Percentiles rank a stretch among this genome's conserved stretches.
phyloP scores from a whole-genome alignment of 2,113 vertebrate species.

The Girardinichthys multiradiatus region DNA sequence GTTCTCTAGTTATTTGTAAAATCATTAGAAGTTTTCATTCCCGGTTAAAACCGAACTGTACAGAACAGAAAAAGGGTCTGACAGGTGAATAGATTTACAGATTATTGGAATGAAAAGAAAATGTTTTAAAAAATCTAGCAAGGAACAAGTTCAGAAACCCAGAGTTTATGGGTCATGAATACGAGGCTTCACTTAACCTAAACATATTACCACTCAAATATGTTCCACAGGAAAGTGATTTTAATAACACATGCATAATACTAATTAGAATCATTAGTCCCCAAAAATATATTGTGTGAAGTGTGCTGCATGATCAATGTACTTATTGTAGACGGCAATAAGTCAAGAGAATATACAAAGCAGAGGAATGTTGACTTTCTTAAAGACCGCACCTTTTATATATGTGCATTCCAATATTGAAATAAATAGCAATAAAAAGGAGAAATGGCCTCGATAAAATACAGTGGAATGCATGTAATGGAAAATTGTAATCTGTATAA shows the following conservation, averaged over 20 bases:
- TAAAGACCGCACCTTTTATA: not conserved
- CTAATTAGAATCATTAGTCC: too few relatives aligned
- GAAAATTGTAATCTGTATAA: not conserved
- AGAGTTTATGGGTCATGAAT: not conserved
- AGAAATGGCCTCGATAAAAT: not conserved
- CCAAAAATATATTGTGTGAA: too few relatives aligned
- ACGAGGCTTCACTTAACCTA: not conserved
- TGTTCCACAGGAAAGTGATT: too few relatives aligned
- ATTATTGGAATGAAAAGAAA: too few relatives aligned
- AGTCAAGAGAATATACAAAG: not conserved
- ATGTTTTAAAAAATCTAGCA: too few relatives aligned
- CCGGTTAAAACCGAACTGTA: not conserved
- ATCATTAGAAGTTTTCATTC: not conserved
- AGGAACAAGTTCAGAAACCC: not conserved
- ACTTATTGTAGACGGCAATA: not conserved
- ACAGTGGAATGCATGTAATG: not conserved
- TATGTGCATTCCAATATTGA: not conserved
- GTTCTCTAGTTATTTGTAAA: conserved; percentile 5
- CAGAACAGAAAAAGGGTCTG: not conserved
- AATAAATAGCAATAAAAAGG: not conserved
- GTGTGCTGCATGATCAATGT: too few relatives aligned
- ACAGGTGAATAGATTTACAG: not conserved
- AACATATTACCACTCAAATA: too few relatives aligned
- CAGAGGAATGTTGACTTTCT: not conserved
- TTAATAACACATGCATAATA: too few relatives aligned